These are phyloP conservation scores for Vanessa cardui DNA, from an alignment of 2,888 invertebrate species.

Conservation along the genomic window DNA sequence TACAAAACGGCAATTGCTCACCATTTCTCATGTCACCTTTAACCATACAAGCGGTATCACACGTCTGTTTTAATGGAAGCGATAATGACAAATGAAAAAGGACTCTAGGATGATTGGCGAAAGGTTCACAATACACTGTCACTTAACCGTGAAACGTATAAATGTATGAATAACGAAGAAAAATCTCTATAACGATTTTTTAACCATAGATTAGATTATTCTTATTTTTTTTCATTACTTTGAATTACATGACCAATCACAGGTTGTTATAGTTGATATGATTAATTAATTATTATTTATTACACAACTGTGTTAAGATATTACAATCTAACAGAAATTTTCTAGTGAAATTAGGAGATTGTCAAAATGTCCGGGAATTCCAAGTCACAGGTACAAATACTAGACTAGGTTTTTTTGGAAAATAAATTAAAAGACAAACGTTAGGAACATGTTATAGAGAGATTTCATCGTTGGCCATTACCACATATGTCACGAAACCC, in stretches of 20 bases:
- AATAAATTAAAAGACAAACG: too few species aligned
- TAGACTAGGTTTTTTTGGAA: too few species aligned
- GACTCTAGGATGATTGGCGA: slow-evolving; percentile 34
- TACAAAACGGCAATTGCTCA: neutral
- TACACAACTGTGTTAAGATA: too few species aligned
- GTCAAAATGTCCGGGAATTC: neutral
- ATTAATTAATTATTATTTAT: too few species aligned
- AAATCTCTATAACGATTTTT: slow-evolving; percentile 7
- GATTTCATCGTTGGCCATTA: slow-evolving; percentile 23
- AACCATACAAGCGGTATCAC: neutral
- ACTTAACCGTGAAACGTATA: slow-evolving; percentile 38
- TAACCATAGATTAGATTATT: neutral
- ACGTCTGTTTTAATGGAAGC: slow-evolving; percentile 20
- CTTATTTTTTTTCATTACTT: too few species aligned
- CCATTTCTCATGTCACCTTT: neutral
- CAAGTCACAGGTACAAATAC: too few species aligned
- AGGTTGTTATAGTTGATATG: too few species aligned
- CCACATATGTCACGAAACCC: slow-evolving; percentile 29
- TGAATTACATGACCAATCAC: too few species aligned
- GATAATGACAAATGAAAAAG: slow-evolving; percentile 31
- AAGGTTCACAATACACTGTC: slow-evolving; percentile 41
- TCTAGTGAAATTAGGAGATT: neutral
- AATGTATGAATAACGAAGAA: slow-evolving; percentile 22
- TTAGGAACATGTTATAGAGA: slow-evolving; percentile 10
- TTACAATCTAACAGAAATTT: too few species aligned